Percentiles rank a stretch among this genome's conserved stretches.
phyloP scores from a whole-genome alignment of 2,797 vertebrate genomes.

The Sebastes kiyomatsui region DNA sequence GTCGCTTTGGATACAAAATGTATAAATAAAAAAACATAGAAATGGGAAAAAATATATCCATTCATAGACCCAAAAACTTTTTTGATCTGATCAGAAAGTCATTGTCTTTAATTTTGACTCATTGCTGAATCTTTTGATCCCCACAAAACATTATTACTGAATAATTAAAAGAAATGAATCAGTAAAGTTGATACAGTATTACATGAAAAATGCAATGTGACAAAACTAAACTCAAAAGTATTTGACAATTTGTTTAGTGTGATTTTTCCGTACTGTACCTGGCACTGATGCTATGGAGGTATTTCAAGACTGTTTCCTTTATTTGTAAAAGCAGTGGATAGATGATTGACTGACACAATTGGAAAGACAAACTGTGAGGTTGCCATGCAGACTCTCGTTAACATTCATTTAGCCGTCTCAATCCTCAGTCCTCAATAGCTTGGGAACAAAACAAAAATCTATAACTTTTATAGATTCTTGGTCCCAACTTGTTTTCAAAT shows the following conservation, averaged over 20 bases:
- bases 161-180: conserved; percentile 15
- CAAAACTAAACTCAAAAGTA: conserved; percentile 24
- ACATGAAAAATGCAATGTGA: conserved; percentile 37
- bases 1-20: conserved; percentile 38
- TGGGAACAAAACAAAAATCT: conserved; percentile 48
- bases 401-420: conserved; percentile 21
- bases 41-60: conserved; percentile 13
- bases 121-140: conserved; percentile 41
- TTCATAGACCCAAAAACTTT: conserved; percentile 31
- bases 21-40: neutral
- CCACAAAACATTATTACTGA: conserved; percentile 38
- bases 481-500: conserved; percentile 51
- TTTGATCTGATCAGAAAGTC: conserved; percentile 42
- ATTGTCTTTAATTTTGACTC: conserved; percentile 57
- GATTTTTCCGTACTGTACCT: conserved; percentile 68
- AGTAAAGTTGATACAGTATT: conserved; percentile 16
- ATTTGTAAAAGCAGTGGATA: conserved; percentile 46
- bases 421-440: conserved; percentile 38
- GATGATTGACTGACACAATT: conserved; percentile 41
- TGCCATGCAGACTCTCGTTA: conserved; percentile 44
- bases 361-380: conserved; percentile 40
- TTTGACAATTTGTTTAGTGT: conserved; percentile 55
- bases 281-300: conserved; percentile 29
- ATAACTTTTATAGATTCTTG: conserved; percentile 62
- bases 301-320: conserved; percentile 57